Evolutionary conservation across 2,797 vertebrate genomes (phyloP), one percentile per base, ranked within the genome.

Genomic region (Microctenopoma stevenorrisi): DNA sequence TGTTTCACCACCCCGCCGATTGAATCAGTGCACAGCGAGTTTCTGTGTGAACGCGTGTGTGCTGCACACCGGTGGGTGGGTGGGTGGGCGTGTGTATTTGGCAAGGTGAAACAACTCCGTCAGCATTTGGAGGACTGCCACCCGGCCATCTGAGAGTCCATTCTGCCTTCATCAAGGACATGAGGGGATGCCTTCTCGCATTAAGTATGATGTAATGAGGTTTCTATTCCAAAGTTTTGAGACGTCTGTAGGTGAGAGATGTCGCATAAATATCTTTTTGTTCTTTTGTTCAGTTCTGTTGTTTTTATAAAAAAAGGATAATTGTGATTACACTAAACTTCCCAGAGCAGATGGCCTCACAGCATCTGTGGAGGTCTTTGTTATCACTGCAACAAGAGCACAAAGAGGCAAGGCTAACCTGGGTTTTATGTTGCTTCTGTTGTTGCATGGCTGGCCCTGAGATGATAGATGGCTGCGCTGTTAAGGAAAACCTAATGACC

Each of bases 71-170:
- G 67, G 61, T 44, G 60, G 56, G 68, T 51, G 40, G 47, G 33
- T 22, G 22, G 67, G 61, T 44, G 60, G 56, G 68, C 48, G 40
- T 42, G 33, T 64, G 44, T 18, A 48, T n/a, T 51, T 61, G 84
- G 74, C 75, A 81, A 81, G 74, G 58, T 86, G 78, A 60, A 79
- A 66, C 35, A 38, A 64, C 68, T 79, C 57, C 57, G 68, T 83
- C 77, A 83, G 72, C 62, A 61, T 74, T 78, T 74, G 75, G 66
- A 72, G 43, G 18, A 12, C 55, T 72, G 69, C 75, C 62, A n/a
- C 55, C 51, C 40, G 64, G 77, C 68, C 67, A 81, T 84, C 70
- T 76, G 68, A 84, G 68, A 47, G 49, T 62, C 63, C 40, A 14
- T 76, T 69, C 52, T 86, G 64, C 71, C 81, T 76, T 77, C 40